A percentile compares a stretch with the other conserved stretches of the same genome.
Conservation (phyloP, 2,797 vertebrate genomes). For the Gymnocypris eckloni region DNA sequence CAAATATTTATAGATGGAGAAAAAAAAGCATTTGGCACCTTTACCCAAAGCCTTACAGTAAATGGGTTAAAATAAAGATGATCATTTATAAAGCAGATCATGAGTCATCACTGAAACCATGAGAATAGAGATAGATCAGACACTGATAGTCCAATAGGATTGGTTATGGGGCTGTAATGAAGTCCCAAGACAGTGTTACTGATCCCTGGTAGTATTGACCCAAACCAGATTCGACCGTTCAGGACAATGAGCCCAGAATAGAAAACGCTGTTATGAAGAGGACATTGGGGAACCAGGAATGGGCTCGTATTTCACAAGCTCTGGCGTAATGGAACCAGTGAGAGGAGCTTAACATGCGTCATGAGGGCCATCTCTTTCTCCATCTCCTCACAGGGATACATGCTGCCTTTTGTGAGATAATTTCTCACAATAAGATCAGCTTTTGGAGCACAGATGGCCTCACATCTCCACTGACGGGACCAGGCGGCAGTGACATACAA, state of each 20-base stretch:
- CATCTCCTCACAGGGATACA: slow-evolving; percentile 13
- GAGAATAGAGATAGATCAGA: slow-evolving; percentile 65
- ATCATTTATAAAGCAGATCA: neutral
- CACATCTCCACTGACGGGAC: neutral
- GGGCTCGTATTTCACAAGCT: slow-evolving; percentile 74
- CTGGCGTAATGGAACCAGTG: slow-evolving; percentile 77
- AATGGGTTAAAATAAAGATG: neutral
- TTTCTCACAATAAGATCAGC: slow-evolving; percentile 3
- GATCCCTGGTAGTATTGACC: slow-evolving; percentile 56
- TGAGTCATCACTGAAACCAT: slow-evolving; percentile 55
- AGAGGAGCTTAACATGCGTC: slow-evolving; percentile 69
- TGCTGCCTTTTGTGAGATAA: neutral
- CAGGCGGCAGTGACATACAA: neutral
- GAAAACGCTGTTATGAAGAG: slow-evolving; percentile 56
- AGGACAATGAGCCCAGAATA: slow-evolving; percentile 64
- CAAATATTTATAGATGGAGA: slow-evolving; percentile 13
- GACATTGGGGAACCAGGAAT: slow-evolving; percentile 60
- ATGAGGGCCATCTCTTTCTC: slow-evolving; percentile 59
- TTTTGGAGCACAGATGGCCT: neutral
- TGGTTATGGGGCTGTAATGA: slow-evolving; percentile 53
- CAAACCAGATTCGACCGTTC: slow-evolving; percentile 54
- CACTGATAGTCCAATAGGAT: slow-evolving; percentile 38
- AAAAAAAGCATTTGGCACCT: neutral
- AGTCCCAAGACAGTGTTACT: slow-evolving; percentile 62
- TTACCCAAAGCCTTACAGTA: neutral